Percentiles rank a stretch among this genome's conserved stretches.
These are phyloP conservation scores for Scaptomyza flava DNA, from an alignment of 2,888 invertebrate genomes.

Conservation along the genomic window DNA sequence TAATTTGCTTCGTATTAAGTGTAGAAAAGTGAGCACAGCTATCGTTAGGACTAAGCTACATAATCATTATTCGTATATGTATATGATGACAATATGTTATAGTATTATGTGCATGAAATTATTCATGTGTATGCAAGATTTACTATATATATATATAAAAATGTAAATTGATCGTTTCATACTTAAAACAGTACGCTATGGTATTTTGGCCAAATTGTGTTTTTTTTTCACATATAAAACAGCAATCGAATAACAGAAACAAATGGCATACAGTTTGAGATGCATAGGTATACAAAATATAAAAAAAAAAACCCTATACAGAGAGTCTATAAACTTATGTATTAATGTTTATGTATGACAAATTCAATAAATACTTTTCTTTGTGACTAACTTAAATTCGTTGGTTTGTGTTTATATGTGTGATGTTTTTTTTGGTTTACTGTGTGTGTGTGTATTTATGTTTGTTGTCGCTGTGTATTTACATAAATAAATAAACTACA, in stretches of 20 bases:
- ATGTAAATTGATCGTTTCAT: constrained; percentile 49
- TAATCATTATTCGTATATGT: constrained; percentile 51
- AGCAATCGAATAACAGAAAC: constrained; percentile 50
- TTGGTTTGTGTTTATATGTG: constrained; percentile 42
- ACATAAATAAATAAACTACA: constrained; percentile 74
- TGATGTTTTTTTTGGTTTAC: constrained; percentile 31
- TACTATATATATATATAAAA: constrained; percentile 30
- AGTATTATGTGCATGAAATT: constrained; percentile 6
- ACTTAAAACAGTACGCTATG: constrained; percentile 71
- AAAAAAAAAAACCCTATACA: constrained; percentile 14
- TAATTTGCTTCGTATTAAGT: constrained; percentile 67
- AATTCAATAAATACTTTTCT: constrained; percentile 50
- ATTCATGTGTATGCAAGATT: constrained; percentile 12
- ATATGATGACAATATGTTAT: constrained; percentile 40
- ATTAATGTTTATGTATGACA: constrained; percentile 41
- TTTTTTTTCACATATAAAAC: constrained; percentile 24
- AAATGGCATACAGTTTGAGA: constrained; percentile 55
- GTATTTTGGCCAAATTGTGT: constrained; percentile 59
- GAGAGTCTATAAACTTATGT: constrained; percentile 32
- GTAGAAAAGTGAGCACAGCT: constrained; percentile 64
- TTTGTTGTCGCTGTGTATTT: constrained; percentile 41
- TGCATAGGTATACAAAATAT: constrained; percentile 6
- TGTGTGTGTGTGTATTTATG: constrained; percentile 18
- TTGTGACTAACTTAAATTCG: constrained; percentile 67
- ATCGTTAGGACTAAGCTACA: constrained; percentile 72